These are phyloP conservation scores for Athene noctua DNA, from an alignment of 2,113 vertebrate genomes.

Conservation along the genomic window DNA sequence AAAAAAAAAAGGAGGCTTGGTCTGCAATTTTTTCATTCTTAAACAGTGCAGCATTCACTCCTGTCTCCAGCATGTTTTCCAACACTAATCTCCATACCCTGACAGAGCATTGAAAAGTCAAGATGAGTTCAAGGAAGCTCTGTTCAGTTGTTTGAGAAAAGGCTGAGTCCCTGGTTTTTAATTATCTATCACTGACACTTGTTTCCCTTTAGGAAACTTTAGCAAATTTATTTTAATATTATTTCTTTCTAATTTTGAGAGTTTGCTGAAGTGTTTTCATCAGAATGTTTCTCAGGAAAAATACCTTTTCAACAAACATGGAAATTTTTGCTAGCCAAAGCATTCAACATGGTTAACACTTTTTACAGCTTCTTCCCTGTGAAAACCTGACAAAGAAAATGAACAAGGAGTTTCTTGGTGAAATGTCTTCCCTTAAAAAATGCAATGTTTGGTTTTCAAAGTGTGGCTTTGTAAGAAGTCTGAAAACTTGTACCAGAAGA, in stretches of 20 bases:
- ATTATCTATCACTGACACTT: neutral
- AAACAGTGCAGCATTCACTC: neutral
- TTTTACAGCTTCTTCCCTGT: neutral
- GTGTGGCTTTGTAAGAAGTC: neutral
- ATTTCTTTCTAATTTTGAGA: slow-evolving; percentile 7
- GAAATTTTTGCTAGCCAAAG: neutral
- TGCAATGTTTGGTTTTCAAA: neutral
- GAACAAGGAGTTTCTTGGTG: neutral
- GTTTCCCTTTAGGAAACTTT: neutral
- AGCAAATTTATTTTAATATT: neutral
- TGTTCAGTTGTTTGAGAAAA: neutral
- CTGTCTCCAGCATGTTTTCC: neutral
- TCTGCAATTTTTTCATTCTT: neutral
- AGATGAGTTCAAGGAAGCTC: neutral
- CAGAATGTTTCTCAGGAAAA: neutral
- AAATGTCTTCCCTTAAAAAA: neutral
- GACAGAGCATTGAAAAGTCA: neutral
- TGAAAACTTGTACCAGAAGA: neutral
- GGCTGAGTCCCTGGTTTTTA: neutral
- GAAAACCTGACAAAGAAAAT: slow-evolving; percentile 10
- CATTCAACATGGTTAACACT: neutral
- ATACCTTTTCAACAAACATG: neutral
- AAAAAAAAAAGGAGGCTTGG: neutral
- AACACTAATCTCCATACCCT: neutral
- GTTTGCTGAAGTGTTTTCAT: neutral